Evolutionary conservation across 2,888 invertebrate species (phyloP).

Genomic region (Antitype chi): DNA sequence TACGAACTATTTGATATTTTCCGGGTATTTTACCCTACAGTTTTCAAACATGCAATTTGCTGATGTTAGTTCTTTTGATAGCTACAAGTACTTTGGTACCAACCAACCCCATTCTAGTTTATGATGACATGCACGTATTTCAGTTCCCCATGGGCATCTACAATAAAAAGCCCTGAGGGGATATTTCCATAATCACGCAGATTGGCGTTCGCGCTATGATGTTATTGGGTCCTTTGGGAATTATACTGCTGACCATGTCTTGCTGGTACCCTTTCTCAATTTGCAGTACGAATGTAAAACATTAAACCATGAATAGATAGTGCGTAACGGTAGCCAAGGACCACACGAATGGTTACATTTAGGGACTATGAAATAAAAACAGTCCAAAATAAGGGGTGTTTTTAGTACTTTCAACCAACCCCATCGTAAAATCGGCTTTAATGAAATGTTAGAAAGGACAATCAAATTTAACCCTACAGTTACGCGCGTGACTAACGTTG

Average conservation of each 20-base stretch:
- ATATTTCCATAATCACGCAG: slow-evolving; percentile 61
- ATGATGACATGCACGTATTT: slow-evolving; percentile 54
- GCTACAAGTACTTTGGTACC: slow-evolving; percentile 10
- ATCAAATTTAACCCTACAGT: slow-evolving; percentile 44
- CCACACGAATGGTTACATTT: neutral
- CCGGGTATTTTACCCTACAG: neutral
- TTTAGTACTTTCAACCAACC: slow-evolving; percentile 25
- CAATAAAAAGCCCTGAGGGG: slow-evolving; percentile 56
- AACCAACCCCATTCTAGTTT: slow-evolving; percentile 33
- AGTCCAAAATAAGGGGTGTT: slow-evolving; percentile 9
- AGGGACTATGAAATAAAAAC: neutral
- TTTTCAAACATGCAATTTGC: neutral
- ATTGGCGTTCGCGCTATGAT: slow-evolving; percentile 54
- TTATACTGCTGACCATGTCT: slow-evolving; percentile 44
- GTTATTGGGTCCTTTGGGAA: slow-evolving; percentile 49
- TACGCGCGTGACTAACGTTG: slow-evolving; percentile 54
- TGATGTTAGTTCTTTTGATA: neutral
- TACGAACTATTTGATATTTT: neutral
- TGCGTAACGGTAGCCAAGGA: slow-evolving; percentile 7
- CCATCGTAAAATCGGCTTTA: slow-evolving; percentile 30
- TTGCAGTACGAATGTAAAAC: slow-evolving; percentile 28
- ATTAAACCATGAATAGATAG: slow-evolving; percentile 28
- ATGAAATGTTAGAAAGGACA: slow-evolving; percentile 42
- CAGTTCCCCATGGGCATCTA: slow-evolving; percentile 47
- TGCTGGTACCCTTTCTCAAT: slow-evolving; percentile 34